Percentiles rank a stretch among this genome's conserved stretches.
phyloP scores from a whole-genome alignment of 2,113 vertebrate species.

The Dascyllus trimaculatus region DNA sequence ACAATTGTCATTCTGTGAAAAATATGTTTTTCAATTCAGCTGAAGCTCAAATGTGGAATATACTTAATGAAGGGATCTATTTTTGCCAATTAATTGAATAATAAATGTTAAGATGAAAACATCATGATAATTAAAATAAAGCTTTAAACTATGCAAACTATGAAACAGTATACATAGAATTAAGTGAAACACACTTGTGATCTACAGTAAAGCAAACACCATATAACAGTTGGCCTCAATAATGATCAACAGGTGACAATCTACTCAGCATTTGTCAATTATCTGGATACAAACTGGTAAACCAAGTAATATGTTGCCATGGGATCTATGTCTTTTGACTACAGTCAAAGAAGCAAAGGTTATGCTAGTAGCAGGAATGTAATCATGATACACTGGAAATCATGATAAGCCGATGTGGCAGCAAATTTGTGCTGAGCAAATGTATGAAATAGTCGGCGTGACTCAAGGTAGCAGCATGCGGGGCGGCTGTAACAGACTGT shows the following conservation, averaged over 20 bases:
- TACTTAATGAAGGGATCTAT: too few species aligned
- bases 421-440: conserved; percentile 10
- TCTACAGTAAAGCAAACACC: too few species aligned
- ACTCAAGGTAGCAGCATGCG: conserved; percentile 34
- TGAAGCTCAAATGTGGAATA: not conserved
- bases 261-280: not conserved
- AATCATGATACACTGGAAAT: too few species aligned
- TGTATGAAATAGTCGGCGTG: conserved; percentile 21
- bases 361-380: not conserved
- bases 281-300: not conserved
- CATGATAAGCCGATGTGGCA: not conserved
- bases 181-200: not conserved
- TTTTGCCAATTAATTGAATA: not conserved
- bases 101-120: too few species aligned
- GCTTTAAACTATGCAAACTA: too few species aligned
- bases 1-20: not conserved
- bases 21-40: not conserved
- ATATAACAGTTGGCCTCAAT: not conserved
- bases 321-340: not conserved
- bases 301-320: not conserved
- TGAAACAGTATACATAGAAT: too few species aligned
- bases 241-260: not conserved
- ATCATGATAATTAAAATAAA: too few species aligned
- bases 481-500: conserved; percentile 6
- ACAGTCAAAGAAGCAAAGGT: conserved; percentile 14